Evolutionary conservation across 2,797 vertebrate species (phyloP).

Genomic region (Neosilurus hyrtlii): DNA sequence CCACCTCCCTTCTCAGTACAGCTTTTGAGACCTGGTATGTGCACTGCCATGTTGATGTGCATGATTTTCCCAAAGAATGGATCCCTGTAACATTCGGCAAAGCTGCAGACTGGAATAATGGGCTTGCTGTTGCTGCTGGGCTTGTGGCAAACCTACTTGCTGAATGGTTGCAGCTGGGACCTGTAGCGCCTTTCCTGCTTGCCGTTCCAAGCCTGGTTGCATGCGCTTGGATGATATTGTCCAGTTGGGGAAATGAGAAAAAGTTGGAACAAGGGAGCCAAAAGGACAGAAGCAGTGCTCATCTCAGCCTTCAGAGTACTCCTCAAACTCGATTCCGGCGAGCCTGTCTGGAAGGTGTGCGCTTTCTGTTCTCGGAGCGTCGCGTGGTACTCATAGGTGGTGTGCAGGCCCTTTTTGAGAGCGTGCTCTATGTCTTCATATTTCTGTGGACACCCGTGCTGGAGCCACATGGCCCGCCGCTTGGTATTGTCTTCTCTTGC

Average conservation of each 20-base stretch:
- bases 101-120: constrained; percentile 86
- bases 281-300: constrained; percentile 70
- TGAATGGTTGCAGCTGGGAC: constrained; percentile 86
- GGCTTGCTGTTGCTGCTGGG: constrained; percentile 83
- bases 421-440: constrained; percentile 91
- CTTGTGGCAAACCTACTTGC: constrained; percentile 83
- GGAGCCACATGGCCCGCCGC: constrained; percentile 85
- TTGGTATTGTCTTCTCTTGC: constrained; percentile 89
- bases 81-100: constrained; percentile 83
- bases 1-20: constrained; percentile 85
- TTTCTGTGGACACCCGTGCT: constrained; percentile 95
- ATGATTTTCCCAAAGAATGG: constrained; percentile 91
- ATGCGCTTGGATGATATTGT: constrained; percentile 77
- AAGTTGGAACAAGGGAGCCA: constrained; percentile 64
- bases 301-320: constrained; percentile 55
- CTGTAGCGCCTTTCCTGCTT: constrained; percentile 86
- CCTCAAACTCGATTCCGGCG: constrained; percentile 71
- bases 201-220: constrained; percentile 82
- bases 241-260: constrained; percentile 84
- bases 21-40: constrained; percentile 90
- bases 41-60: constrained; percentile 80
- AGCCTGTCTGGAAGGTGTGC: constrained; percentile 81
- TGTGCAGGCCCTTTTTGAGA: constrained; percentile 92
- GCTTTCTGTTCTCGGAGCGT: constrained; percentile 83
- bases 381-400: constrained; percentile 85